A percentile compares a stretch with the other conserved stretches of the same genome.
Conservation (phyloP, 2,113 vertebrate species). For the Opisthocomus hoazin region DNA sequence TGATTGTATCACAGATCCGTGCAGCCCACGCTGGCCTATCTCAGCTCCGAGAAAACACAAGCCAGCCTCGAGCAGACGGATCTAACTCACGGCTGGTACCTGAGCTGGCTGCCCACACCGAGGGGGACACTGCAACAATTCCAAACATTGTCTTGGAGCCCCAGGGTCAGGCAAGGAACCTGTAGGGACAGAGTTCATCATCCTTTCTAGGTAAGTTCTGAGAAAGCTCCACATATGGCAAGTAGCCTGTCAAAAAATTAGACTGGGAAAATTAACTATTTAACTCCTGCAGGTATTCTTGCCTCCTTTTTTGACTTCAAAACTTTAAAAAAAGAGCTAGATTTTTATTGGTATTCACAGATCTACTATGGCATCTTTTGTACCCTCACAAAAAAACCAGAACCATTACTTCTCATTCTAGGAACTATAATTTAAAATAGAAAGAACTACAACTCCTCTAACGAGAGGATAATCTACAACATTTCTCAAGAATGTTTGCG, state of each 20-base stretch:
- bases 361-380: not conserved
- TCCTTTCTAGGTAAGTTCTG: not conserved
- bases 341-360: not conserved
- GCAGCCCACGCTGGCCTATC: not conserved
- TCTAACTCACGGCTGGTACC: not conserved
- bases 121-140: not conserved
- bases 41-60: not conserved
- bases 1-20: not conserved
- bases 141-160: not conserved
- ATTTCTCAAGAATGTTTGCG: not conserved
- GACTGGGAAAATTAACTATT: not conserved
- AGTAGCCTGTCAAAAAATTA: not conserved
- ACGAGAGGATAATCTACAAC: not conserved
- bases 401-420: not conserved
- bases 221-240: not conserved
- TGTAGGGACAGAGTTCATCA: not conserved
- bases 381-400: not conserved
- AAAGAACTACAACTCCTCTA: not conserved
- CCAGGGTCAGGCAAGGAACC: not conserved
- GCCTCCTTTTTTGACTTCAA: not conserved
- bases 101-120: not conserved
- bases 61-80: not conserved
- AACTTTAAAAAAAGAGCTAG: not conserved
- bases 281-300: not conserved
- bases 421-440: not conserved